A percentile compares a stretch with the other conserved stretches of the same genome.
These are phyloP conservation scores for Euclidia mi DNA, from an alignment of 2,888 invertebrate genomes.

Conservation along the genomic window DNA sequence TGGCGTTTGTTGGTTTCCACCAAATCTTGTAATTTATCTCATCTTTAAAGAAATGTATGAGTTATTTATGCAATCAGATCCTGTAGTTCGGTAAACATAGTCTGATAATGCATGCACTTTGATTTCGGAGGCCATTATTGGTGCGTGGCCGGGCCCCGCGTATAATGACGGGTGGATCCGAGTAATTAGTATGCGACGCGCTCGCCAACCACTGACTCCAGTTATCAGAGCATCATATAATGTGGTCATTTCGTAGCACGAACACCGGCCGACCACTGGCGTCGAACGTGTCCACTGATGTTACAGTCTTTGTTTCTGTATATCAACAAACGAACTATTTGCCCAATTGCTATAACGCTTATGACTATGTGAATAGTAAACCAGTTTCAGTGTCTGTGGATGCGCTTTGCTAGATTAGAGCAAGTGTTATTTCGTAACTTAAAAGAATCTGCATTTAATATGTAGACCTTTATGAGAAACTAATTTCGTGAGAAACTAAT, in stretches of 20 bases:
- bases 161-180: neutral
- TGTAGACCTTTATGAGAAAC: too few species aligned
- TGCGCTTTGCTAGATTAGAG: too few species aligned
- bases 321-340: neutral
- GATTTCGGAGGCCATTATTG: slow-evolving; percentile 1
- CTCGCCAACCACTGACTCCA: slow-evolving; percentile 4
- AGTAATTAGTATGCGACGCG: slow-evolving; percentile 16
- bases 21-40: neutral
- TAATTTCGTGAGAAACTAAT: too few species aligned
- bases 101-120: neutral
- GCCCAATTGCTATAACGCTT: too few species aligned
- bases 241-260: neutral
- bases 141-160: neutral
- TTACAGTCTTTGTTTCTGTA: neutral
- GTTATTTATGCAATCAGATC: neutral
- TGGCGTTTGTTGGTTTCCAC: neutral
- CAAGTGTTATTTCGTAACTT: too few species aligned
- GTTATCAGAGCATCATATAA: slow-evolving; percentile 15
- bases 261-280: neutral
- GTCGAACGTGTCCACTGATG: neutral
- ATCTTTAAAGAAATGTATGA: neutral
- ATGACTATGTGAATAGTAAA: too few species aligned
- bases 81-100: slow-evolving; percentile 1
- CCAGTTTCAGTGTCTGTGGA: too few species aligned
- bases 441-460: too few species aligned